Percentiles rank a stretch among this genome's conserved stretches.
These are phyloP conservation scores for Rhagonycha fulva DNA, from an alignment of 2,888 invertebrate genomes.

Conservation along the genomic window DNA sequence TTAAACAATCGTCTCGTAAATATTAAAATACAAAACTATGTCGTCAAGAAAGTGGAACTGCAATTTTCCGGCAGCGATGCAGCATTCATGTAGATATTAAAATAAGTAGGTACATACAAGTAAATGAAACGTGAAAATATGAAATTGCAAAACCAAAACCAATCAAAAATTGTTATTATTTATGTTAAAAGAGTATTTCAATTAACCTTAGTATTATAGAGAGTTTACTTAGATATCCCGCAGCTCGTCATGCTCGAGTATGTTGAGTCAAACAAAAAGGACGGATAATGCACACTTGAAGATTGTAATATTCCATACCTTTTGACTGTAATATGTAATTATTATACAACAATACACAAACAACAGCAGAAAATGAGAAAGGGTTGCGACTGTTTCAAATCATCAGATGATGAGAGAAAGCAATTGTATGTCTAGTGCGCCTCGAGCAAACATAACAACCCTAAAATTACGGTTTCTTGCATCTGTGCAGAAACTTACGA, in stretches of 20 bases:
- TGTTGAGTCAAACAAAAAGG: neutral
- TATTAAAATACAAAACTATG: no score
- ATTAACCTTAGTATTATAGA: neutral
- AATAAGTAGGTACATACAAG: no score
- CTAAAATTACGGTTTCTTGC: neutral
- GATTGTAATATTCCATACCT: neutral
- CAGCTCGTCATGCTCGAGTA: neutral
- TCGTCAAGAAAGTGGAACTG: no score
- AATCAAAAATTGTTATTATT: neutral
- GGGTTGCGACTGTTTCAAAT: neutral
- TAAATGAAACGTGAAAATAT: neutral
- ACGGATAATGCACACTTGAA: neutral
- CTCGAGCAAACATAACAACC: neutral
- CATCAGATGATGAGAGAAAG: neutral
- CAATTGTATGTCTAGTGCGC: neutral
- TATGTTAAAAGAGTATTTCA: neutral
- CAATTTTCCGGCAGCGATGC: no score
- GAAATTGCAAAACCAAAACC: no score
- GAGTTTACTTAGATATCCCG: neutral
- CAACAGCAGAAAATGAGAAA: neutral
- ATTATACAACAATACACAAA: neutral
- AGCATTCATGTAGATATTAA: no score
- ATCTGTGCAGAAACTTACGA: neutral
- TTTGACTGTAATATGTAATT: neutral
- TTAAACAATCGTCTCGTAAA: no score